These are phyloP conservation scores for Hipparchia semele DNA, from an alignment of 2,888 invertebrate genomes.

Conservation along the genomic window DNA sequence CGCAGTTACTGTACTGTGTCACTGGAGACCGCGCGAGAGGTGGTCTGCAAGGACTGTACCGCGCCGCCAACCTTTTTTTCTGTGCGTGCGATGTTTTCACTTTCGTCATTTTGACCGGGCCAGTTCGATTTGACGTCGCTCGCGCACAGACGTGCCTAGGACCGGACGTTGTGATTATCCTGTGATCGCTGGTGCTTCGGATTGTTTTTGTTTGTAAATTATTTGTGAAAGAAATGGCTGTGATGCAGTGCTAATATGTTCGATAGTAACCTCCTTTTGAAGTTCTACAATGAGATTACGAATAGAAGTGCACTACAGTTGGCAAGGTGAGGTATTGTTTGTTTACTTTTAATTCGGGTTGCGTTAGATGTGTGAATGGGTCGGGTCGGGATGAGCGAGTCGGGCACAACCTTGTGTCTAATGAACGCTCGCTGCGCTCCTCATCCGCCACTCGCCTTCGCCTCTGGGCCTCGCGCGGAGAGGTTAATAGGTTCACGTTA, in stretches of 20 bases:
- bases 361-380: conserved; percentile 40
- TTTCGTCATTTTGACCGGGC: conserved; percentile 83
- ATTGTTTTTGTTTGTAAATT: conserved; percentile 68
- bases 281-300: conserved; percentile 82
- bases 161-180: conserved; percentile 76
- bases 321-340: conserved; percentile 77
- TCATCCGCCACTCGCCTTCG: conserved; percentile 81
- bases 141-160: conserved; percentile 80
- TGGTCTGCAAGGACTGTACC: conserved; percentile 80
- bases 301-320: conserved; percentile 81
- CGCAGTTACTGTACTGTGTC: conserved; percentile 81
- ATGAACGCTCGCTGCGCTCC: conserved; percentile 76
- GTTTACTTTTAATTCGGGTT: conserved; percentile 62
- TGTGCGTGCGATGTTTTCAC: conserved; percentile 82
- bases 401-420: conserved; percentile 77
- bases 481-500: conserved; percentile 84
- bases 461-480: conserved; percentile 75
- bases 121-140: conserved; percentile 82
- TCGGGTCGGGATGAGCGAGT: conserved; percentile 55
- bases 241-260: conserved; percentile 82
- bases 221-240: conserved; percentile 77
- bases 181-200: conserved; percentile 77
- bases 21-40: conserved; percentile 80
- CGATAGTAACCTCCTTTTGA: conserved; percentile 77
- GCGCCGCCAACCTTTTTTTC: conserved; percentile 79